Percentiles rank a stretch among this genome's conserved stretches.
Conservation (phyloP, 2,888 invertebrate genomes). For the Plutella xylostella region DNA sequence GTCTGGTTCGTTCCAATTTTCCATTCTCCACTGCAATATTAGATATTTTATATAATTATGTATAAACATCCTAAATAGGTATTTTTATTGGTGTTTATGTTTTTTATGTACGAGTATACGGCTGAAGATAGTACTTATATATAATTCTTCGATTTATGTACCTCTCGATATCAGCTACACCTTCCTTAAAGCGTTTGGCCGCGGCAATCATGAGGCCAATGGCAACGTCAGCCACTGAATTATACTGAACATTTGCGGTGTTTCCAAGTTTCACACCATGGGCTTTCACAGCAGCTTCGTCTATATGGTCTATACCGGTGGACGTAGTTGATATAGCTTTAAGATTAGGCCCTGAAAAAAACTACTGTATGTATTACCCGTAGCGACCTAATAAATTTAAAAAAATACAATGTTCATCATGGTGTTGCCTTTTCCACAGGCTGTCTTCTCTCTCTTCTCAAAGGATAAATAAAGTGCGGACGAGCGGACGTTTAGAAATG, state of each 20-base stretch:
- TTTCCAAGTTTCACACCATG: constrained; percentile 83
- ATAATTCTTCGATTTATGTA: no score
- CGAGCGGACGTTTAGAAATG: not conserved
- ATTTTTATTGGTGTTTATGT: no score
- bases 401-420: no score
- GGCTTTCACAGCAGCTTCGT: constrained; percentile 75
- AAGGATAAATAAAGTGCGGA: no score
- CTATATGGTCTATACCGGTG: constrained; percentile 88
- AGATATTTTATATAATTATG: no score
- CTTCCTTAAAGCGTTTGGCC: constrained; percentile 82
- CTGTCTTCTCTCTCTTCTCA: no score
- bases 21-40: constrained; percentile 73
- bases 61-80: no score
- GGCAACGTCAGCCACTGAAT: constrained; percentile 86
- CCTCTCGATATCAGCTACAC: constrained; percentile 73
- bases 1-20: constrained; percentile 78
- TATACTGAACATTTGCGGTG: constrained; percentile 80
- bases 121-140: no score
- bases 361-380: no score
- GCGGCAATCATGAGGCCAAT: constrained; percentile 82
- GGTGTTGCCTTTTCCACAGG: no score
- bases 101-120: no score
- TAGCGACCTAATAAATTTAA: no score
- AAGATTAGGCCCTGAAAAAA: constrained; percentile 72
- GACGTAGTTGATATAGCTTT: constrained; percentile 87